Evolutionary conservation across 2,113 vertebrate genomes (phyloP), one percentile per base, ranked within the genome.

Genomic region (Plectropomus leopardus): DNA sequence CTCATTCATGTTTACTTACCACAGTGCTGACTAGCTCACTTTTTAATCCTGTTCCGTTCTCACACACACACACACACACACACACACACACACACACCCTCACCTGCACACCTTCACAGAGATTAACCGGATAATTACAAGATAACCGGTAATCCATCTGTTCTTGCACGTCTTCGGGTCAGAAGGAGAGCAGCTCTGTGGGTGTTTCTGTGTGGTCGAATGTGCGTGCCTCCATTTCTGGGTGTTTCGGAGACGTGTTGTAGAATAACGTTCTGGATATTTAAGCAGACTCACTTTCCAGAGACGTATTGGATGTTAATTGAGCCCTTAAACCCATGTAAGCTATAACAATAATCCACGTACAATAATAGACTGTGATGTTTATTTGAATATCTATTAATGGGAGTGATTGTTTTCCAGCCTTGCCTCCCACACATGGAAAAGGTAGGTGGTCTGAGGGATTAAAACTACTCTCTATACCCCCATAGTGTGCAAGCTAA

Each of bases 121-220:
- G 88, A 90, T 92, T 89, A 90, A 84, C n/a, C 66, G 16, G 80
- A 65, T 77, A 54, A 65, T n/a, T 34, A 47, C 60, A 32, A 76
- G 81, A 61, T 44, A 30, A 45, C 26, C 5, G 32, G 1, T 89
- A 86, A 91, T 92, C 82, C 65, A 71, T n/a, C 57, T 72, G 78
- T 19, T 76, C 40, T 40, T 28, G 57, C 48, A 28, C 67, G 61
- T 60, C 44, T 50, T 63, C 34, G 21, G 30, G 47, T n/a, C 32
- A 24, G 70, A 30, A 1, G 19, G 11, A 59, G 28, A 67, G 54
- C 23, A 63, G 55, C 34, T 30, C 5, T 54, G 57, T 66, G 34
- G 17, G 15, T 59, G 40, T n/a, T 1, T 51, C 50, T 23, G 60
- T 51, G 34, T 47, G 47, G 4, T 57, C 11, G 28, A 23, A 16